phyloP scores from a whole-genome alignment of 2,113 vertebrate species.

The Strix aluco region DNA sequence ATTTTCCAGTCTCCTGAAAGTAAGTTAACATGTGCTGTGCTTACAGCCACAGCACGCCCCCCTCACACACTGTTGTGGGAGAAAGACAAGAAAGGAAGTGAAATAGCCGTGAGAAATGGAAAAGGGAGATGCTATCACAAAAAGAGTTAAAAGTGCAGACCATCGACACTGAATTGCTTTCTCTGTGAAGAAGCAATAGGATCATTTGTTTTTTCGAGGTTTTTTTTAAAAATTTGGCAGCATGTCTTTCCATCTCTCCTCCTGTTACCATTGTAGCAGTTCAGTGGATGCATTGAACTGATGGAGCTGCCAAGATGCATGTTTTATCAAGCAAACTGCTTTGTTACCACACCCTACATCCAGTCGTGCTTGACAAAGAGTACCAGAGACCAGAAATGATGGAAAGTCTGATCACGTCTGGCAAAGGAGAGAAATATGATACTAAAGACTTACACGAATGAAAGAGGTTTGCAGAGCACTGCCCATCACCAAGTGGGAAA shows the following conservation, averaged over 20 bases:
- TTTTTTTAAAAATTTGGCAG: not conserved
- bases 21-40: not conserved
- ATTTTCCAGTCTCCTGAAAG: not conserved
- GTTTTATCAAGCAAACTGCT: not conserved
- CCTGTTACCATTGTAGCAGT: not conserved
- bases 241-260: not conserved
- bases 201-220: not conserved
- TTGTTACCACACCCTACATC: not conserved
- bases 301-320: fast-evolving
- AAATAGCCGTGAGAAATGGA: not conserved
- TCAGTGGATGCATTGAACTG: not conserved
- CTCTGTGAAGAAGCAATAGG: not conserved
- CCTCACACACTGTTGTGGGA: not conserved
- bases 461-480: not conserved
- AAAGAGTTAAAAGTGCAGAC: not conserved
- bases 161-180: not conserved
- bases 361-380: not conserved
- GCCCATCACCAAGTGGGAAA: not conserved
- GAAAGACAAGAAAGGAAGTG: not conserved
- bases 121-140: not conserved
- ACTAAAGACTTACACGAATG: not conserved
- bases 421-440: not conserved
- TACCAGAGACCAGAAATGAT: not conserved
- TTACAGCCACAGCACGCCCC: not conserved
- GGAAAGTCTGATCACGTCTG: not conserved